Conservation (phyloP, 1,140 invertebrate genomes). For the Luehdorfia chinensis region DNA sequence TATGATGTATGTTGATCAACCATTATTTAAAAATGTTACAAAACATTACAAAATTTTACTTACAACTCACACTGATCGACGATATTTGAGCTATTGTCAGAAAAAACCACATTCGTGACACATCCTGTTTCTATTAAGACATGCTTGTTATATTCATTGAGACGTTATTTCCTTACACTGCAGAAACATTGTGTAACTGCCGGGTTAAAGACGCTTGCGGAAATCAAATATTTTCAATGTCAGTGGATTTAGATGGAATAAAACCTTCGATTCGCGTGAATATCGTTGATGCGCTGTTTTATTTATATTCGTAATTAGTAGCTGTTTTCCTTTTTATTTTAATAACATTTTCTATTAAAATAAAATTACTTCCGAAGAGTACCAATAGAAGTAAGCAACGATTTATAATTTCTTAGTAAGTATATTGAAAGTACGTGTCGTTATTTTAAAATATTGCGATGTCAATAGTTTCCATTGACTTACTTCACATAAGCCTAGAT, state of each 20-base stretch:
- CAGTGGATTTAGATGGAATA: constrained; percentile 11
- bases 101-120: background rate
- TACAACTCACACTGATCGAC: too few species aligned
- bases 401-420: background rate
- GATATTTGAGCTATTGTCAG: background rate
- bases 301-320: background rate
- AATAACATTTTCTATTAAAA: background rate
- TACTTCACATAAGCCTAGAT: background rate
- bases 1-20: too few species aligned
- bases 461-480: background rate
- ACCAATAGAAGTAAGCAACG: background rate
- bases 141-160: constrained; percentile 10
- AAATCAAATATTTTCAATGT: constrained; percentile 17
- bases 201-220: constrained; percentile 7
- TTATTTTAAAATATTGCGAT: background rate
- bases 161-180: constrained; percentile 10
- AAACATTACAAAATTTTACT: too few species aligned
- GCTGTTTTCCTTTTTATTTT: background rate
- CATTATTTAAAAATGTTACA: too few species aligned
- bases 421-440: background rate
- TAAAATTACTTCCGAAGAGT: background rate
- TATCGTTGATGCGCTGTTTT: background rate
- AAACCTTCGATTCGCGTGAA: constrained; percentile 11
- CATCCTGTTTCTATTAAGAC: constrained; percentile 8
- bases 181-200: constrained; percentile 15